These are phyloP conservation scores for Odontomachus brunneus DNA, from an alignment of 1,140 invertebrate genomes.

Conservation along the genomic window DNA sequence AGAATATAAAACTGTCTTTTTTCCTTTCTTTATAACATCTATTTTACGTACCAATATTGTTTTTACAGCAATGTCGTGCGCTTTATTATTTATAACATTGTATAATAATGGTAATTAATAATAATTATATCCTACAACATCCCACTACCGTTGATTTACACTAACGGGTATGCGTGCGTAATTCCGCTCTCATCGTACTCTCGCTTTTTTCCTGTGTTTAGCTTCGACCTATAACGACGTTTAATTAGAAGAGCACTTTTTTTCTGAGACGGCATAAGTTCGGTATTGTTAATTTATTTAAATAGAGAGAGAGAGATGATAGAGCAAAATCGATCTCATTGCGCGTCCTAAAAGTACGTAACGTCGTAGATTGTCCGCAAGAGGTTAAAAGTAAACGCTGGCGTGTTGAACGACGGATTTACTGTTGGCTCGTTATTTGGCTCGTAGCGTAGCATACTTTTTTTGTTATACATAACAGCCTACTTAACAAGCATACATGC, in stretches of 20 bases:
- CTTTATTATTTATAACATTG: slow-evolving; percentile 62
- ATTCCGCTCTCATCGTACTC: slow-evolving; percentile 45
- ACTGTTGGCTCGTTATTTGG: slow-evolving; percentile 16
- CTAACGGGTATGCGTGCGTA: slow-evolving; percentile 32
- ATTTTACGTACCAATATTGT: slow-evolving; percentile 41
- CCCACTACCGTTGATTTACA: slow-evolving; percentile 26
- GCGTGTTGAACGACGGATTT: slow-evolving; percentile 18
- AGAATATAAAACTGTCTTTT: too few relatives aligned
- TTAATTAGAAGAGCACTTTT: slow-evolving; percentile 82
- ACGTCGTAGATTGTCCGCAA: slow-evolving; percentile 35
- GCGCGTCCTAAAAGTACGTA: slow-evolving; percentile 18
- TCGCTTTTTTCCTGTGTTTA: slow-evolving; percentile 45
- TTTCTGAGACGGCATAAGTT: slow-evolving; percentile 80
- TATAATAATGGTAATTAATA: slow-evolving; percentile 69
- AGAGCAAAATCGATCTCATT: slow-evolving; percentile 42
- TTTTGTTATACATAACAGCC: slow-evolving; percentile 8
- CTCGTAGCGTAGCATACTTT: not conserved
- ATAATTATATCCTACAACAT: slow-evolving; percentile 54
- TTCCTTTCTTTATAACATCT: too few relatives aligned
- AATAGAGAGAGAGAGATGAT: slow-evolving; percentile 7
- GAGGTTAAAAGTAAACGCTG: slow-evolving; percentile 23
- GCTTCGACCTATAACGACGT: slow-evolving; percentile 59
- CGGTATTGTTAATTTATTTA: slow-evolving; percentile 49
- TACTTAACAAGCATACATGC: not conserved
- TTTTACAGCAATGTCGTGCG: slow-evolving; percentile 66